A percentile compares a stretch with the other conserved stretches of the same genome.
These are phyloP conservation scores for Fulica atra DNA, from an alignment of 2,113 vertebrate species.

Conservation along the genomic window DNA sequence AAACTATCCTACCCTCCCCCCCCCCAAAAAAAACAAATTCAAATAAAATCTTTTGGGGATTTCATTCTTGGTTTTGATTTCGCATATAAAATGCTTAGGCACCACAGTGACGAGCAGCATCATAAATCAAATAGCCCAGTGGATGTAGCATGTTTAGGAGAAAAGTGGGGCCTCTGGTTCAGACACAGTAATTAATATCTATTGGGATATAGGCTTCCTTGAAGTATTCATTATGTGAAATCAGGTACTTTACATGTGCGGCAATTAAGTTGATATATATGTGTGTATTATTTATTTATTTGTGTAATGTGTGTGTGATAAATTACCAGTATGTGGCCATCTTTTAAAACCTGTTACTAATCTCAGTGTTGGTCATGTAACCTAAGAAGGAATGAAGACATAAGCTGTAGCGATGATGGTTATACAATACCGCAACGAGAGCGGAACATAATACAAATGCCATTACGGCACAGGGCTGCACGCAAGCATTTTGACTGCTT, in stretches of 20 bases:
- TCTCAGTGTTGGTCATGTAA: constrained; percentile 44
- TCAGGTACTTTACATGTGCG: constrained; percentile 32
- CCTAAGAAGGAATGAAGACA: constrained; percentile 27
- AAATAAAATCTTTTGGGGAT: neutral
- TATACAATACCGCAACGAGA: neutral
- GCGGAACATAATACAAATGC: neutral
- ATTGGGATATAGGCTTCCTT: neutral
- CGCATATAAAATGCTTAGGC: neutral
- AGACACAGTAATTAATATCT: constrained; percentile 56
- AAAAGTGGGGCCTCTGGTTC: constrained; percentile 4
- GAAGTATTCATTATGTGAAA: constrained; percentile 52
- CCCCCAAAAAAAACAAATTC: too few species aligned
- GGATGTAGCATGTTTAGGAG: neutral
- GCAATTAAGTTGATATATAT: constrained; percentile 64
- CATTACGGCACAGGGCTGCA: neutral
- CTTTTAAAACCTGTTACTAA: constrained; percentile 63
- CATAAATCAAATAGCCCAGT: neutral
- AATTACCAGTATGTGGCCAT: constrained; percentile 24
- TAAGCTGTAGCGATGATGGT: neutral
- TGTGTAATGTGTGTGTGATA: constrained; percentile 16
- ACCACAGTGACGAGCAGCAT: neutral
- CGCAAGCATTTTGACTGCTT: neutral
- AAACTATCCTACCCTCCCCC: neutral
- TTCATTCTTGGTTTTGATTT: neutral
- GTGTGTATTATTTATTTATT: constrained; percentile 51